Percentiles rank a stretch among this genome's conserved stretches.
Conservation (phyloP, 2,113 vertebrate species). For the Dermatemys mawii region DNA sequence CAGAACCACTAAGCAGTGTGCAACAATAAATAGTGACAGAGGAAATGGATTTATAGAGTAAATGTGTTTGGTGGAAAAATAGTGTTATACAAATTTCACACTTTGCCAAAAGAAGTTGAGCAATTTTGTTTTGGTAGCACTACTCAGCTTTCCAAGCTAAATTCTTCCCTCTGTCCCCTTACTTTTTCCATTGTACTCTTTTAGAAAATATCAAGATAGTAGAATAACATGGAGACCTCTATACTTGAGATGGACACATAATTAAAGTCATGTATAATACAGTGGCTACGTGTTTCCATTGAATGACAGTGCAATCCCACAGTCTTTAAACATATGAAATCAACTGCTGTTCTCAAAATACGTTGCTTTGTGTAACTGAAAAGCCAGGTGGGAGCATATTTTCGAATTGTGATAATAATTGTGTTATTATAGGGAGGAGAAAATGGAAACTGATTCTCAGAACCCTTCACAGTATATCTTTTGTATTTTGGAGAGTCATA, state of each 20-base stretch:
- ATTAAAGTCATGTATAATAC: not conserved
- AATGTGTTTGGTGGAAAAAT: constrained; percentile 54
- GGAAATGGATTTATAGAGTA: constrained; percentile 73
- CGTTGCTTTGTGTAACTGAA: constrained; percentile 35
- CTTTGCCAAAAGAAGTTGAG: constrained; percentile 28
- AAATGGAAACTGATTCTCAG: fast-evolving
- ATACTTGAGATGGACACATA: not conserved
- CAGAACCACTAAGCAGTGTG: constrained; percentile 41
- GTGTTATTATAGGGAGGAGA: fast-evolving
- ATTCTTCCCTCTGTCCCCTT: not conserved
- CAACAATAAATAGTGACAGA: constrained; percentile 63
- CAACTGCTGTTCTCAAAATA: not conserved
- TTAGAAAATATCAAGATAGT: not conserved
- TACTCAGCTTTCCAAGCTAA: constrained; percentile 41
- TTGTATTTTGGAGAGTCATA: not conserved
- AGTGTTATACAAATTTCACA: constrained; percentile 23
- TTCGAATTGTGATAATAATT: not conserved
- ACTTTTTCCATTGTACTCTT: not conserved
- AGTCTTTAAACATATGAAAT: not conserved
- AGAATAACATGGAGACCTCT: not conserved
- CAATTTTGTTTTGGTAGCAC: not conserved
- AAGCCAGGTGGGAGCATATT: not conserved
- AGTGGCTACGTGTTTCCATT: not conserved
- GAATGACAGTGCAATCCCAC: not conserved
- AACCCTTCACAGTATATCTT: not conserved